Evolutionary conservation across 1,140 invertebrate genomes (phyloP).

Genomic region (Neocloeon triangulifer): DNA sequence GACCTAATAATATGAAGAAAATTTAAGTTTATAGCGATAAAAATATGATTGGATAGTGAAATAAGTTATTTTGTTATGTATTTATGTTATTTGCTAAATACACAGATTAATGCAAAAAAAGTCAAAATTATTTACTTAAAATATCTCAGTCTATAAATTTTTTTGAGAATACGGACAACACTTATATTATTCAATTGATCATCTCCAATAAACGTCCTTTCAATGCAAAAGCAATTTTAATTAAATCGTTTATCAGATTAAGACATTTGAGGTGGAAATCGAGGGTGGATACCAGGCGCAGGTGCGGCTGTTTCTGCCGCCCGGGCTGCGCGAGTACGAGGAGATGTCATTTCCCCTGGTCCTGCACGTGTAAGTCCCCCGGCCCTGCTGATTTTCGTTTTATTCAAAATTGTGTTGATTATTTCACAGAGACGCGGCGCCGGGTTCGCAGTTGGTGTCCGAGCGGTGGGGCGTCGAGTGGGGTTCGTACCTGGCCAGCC

Average conservation of each 20-base stretch:
- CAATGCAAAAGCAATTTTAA: too few relatives aligned
- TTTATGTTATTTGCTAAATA: background rate
- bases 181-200: too few relatives aligned
- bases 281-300: slow-evolving; percentile 24
- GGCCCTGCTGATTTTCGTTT: slow-evolving; percentile 4
- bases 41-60: too few relatives aligned
- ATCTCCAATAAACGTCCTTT: too few relatives aligned
- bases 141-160: too few relatives aligned
- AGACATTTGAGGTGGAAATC: slow-evolving; percentile 23
- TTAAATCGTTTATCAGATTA: slow-evolving; percentile 1
- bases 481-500: slow-evolving; percentile 51
- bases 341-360: slow-evolving; percentile 60
- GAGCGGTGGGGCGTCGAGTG: slow-evolving; percentile 48
- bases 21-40: too few relatives aligned
- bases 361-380: slow-evolving; percentile 45
- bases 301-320: slow-evolving; percentile 46
- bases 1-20: too few relatives aligned
- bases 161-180: too few relatives aligned
- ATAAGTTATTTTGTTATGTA: too few relatives aligned
- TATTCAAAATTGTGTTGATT: background rate
- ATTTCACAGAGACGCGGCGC: slow-evolving; percentile 36
- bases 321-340: slow-evolving; percentile 54
- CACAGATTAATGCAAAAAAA: background rate
- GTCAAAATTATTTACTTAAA: slow-evolving; percentile 26
- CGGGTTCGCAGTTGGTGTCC: slow-evolving; percentile 50